A percentile compares a stretch with the other conserved stretches of the same genome.
Conservation (phyloP, 2,113 vertebrate species). For the Agelaius tricolor region DNA sequence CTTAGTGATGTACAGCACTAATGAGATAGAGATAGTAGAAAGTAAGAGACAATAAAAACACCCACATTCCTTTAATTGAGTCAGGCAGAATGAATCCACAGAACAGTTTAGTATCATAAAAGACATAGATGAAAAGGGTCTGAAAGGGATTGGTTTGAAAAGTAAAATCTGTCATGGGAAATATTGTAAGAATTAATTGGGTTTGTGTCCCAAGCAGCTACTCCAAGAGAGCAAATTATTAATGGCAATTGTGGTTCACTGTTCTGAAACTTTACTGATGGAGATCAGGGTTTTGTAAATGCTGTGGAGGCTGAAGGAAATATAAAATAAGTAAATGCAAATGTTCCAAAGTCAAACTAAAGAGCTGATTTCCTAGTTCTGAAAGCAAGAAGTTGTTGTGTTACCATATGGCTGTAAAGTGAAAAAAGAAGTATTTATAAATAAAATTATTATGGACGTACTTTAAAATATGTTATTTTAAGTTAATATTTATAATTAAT, state of each 20-base stretch:
- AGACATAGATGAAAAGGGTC: not conserved
- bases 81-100: not conserved
- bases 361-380: not conserved
- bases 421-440: not conserved
- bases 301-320: not conserved
- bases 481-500: not conserved
- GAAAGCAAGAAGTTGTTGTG: not conserved
- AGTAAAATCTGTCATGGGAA: constrained; percentile 29
- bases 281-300: not conserved
- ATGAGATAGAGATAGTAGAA: not conserved
- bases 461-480: not conserved
- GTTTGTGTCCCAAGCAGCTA: constrained; percentile 5
- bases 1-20: not conserved
- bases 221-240: not conserved
- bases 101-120: not conserved
- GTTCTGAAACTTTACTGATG: not conserved
- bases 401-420: not conserved
- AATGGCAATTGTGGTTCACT: not conserved
- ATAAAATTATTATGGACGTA: not conserved
- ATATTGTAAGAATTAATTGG: constrained; percentile 4
- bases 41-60: not conserved
- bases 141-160: not conserved
- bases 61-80: not conserved
- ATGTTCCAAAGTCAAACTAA: not conserved
- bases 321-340: not conserved